phyloP scores from a whole-genome alignment of 1,140 invertebrate genomes.

The Drosophila aff. region DNA sequence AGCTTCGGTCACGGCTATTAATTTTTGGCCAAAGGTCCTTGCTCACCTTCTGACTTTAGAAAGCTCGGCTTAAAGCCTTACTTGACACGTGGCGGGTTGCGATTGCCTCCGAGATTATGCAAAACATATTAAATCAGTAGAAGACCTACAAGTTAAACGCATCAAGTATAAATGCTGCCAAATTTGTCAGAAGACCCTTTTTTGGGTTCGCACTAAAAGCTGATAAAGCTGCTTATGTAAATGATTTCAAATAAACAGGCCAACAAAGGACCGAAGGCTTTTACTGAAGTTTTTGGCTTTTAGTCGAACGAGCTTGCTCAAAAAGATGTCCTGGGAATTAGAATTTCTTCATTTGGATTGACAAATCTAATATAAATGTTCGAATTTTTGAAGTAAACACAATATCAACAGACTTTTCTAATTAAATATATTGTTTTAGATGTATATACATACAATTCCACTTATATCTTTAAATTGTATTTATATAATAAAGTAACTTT shows the following conservation, averaged over 20 bases:
- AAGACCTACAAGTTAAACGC: constrained; percentile 39
- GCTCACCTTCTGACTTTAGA: constrained; percentile 6
- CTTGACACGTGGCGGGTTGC: constrained; percentile 40
- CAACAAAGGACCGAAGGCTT: constrained; percentile 15
- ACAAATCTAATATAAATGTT: not conserved
- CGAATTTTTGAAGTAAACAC: not conserved
- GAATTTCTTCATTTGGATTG: not conserved
- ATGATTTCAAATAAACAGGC: constrained; percentile 59
- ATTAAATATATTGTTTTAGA: not conserved
- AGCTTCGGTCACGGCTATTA: constrained; percentile 48
- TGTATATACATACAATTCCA: no score
- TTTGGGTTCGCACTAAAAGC: constrained; percentile 19
- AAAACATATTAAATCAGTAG: constrained; percentile 46
- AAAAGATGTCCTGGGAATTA: no score
- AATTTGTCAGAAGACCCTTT: constrained; percentile 23
- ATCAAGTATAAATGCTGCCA: constrained; percentile 35
- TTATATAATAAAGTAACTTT: no score
- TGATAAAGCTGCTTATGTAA: constrained; percentile 73
- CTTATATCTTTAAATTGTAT: no score
- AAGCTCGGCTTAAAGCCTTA: constrained; percentile 9
- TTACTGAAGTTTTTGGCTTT: constrained; percentile 3
- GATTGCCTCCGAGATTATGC: constrained; percentile 39
- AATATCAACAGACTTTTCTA: not conserved
- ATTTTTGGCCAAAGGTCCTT: constrained; percentile 40
- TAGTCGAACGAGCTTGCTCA: not conserved